Base-by-base conservation (phyloP, 1,140 invertebrate genomes). In the Metopolophium dirhodum region DNA sequence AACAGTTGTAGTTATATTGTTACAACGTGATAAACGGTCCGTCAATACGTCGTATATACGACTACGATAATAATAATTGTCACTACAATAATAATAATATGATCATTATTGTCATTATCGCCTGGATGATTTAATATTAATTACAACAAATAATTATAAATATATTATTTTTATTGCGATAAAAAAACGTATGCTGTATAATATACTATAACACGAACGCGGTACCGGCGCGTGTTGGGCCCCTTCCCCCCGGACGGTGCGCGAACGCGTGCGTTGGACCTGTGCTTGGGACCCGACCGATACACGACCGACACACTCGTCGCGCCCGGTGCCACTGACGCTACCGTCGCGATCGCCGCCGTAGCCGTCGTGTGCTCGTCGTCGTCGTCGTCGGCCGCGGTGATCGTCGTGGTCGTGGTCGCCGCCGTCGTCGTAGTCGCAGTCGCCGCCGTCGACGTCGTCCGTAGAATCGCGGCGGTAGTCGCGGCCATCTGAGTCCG, bases 261-360 rank as follows among this genome's bases (percentile, higher is more conserved):
- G 49, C 91, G 90, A 77, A 91, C 89, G 47, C 91, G 77, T 61
- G 91, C 49, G 91, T 92, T 54, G 30, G 93, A 83, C 77, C 47
- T 83, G 30, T 37, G 68, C 68, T 37, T 26, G 61, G 90, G 41
- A n/a, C 41, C 30, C 41, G 68, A 51, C 93, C 51, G 90, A 93
- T 30, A 54, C 51, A 83, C 86, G 91, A 87, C 93, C 83, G 87
- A 47, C 94, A 86, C 94, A 83, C 85, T 93, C 94, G 54, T 94
- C 94, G 91, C 94, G 94, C 88, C 94, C 94, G 93, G 94, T 93
- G 83, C 87, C 93, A 61, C 86, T 92, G 91, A 93, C 94, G 95
- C 94, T 94, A 94, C 94, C 94, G 94, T 94, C 94, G 95, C 94
- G 95, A 94, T 94, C 94, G 94, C n/a, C 47, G 51, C 51, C 51